These are phyloP conservation scores for Pampus argenteus DNA, from an alignment of 2,797 vertebrate genomes.

Conservation along the genomic window DNA sequence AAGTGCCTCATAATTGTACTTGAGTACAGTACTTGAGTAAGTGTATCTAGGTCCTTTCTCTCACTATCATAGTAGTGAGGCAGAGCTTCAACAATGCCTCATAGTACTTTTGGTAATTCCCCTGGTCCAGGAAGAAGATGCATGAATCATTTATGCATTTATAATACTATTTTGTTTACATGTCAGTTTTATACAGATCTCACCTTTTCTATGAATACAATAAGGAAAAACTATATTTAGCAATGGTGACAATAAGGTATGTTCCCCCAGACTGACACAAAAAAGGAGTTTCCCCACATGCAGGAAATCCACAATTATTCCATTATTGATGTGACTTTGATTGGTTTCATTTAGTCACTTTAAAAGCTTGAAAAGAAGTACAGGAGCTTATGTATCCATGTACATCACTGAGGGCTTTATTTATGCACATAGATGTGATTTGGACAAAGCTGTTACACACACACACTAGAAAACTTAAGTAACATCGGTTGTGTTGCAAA, in stretches of 20 bases:
- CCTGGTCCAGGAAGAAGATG: conserved; percentile 24
- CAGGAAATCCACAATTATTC: not conserved
- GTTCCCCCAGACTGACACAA: not conserved
- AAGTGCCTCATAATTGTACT: too few species aligned
- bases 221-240: conserved; percentile 23
- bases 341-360: not conserved
- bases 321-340: not conserved
- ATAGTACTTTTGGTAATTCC: not conserved
- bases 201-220: conserved; percentile 2
- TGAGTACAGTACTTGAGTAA: too few species aligned
- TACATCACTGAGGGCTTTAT: not conserved
- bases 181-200: not conserved
- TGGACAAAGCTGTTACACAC: not conserved
- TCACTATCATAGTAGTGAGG: not conserved
- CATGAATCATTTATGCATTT: conserved; percentile 33
- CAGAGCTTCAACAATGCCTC: not conserved
- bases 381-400: not conserved
- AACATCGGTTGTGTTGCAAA: not conserved
- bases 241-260: not conserved
- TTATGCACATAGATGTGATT: not conserved
- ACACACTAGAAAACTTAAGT: not conserved
- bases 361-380: not conserved
- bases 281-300: not conserved
- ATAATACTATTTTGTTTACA: not conserved
- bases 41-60: too few species aligned